Conservation (phyloP, 2,113 vertebrate genomes). For the Oceanodroma tethys region DNA sequence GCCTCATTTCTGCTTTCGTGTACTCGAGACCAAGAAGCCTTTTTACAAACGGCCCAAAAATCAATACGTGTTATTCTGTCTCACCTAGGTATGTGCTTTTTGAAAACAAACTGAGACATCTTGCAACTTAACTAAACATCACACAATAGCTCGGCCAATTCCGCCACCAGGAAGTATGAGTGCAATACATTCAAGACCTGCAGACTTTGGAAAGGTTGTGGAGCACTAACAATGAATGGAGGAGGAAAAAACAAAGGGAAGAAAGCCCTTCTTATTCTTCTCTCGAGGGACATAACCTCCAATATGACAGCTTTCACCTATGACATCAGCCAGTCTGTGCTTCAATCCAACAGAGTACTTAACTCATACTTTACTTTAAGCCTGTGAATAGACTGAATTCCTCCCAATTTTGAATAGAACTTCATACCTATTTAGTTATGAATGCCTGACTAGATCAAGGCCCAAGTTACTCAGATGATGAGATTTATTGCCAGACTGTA, state of each 20-base stretch:
- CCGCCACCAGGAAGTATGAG: background rate
- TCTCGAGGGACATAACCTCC: background rate
- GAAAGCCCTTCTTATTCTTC: background rate
- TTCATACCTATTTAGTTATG: background rate
- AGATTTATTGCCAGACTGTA: background rate
- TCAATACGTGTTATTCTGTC: background rate
- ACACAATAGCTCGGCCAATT: background rate
- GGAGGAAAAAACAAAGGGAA: background rate
- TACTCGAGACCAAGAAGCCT: background rate
- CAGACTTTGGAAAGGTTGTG: background rate
- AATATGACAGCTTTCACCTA: background rate
- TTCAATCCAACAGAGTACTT: background rate
- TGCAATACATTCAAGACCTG: background rate
- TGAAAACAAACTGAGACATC: conserved; percentile 18
- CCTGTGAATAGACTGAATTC: background rate
- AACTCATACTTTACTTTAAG: background rate
- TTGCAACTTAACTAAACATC: background rate
- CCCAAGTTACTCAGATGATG: background rate
- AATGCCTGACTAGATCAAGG: conserved; percentile 1
- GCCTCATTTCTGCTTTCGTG: conserved; percentile 19
- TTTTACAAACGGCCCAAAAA: background rate
- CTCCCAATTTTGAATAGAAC: background rate
- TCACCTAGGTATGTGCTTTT: background rate
- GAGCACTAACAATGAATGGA: background rate
- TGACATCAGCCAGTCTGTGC: background rate